phyloP scores from a whole-genome alignment of 1,140 invertebrate species.

The Zaprionus kolodkinae region DNA sequence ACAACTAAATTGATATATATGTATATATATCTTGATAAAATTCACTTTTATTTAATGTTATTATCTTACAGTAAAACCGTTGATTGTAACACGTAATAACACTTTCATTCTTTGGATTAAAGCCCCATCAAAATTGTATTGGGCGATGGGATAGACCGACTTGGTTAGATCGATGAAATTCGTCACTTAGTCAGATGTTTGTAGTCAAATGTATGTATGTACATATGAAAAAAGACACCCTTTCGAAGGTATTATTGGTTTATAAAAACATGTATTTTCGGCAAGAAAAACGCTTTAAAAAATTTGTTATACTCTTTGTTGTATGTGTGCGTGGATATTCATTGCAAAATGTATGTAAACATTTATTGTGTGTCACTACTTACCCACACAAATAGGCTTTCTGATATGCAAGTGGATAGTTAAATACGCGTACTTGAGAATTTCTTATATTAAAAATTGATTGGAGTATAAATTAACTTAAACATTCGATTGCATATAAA shows the following conservation, averaged over 20 bases:
- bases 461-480: not conserved
- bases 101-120: not conserved
- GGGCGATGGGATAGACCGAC: not conserved
- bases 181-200: not conserved
- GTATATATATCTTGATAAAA: not conserved
- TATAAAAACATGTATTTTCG: constrained; percentile 7
- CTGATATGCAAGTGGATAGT: not conserved
- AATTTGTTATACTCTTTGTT: not conserved
- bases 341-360: constrained; percentile 5
- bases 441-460: not conserved
- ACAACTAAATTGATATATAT: not conserved
- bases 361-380: not conserved
- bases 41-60: not conserved
- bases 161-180: constrained; percentile 1
- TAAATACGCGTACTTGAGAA: not conserved
- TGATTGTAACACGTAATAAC: not conserved
- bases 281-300: not conserved
- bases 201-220: not conserved
- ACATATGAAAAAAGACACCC: not conserved
- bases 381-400: not conserved
- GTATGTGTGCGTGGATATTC: constrained; percentile 10
- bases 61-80: not conserved
- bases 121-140: not conserved
- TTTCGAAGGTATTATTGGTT: not conserved
- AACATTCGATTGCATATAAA: not conserved